A percentile compares a stretch with the other conserved stretches of the same genome.
These are phyloP conservation scores for Otolemur garnettii DNA, from an alignment of 2,113 vertebrate genomes.

Conservation along the genomic window DNA sequence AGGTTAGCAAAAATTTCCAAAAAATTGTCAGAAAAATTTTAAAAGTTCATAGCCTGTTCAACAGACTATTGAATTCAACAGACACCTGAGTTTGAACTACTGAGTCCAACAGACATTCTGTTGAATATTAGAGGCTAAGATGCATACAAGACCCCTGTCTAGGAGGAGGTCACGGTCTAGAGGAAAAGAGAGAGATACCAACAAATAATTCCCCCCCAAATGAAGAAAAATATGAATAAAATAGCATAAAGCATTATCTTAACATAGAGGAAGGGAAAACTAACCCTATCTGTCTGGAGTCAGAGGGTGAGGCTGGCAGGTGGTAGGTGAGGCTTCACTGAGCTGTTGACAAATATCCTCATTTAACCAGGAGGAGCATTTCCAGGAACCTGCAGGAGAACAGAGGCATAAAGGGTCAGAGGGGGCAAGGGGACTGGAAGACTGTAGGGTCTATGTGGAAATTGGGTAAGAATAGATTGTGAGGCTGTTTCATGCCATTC, in stretches of 20 bases:
- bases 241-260: not conserved
- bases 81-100: not conserved
- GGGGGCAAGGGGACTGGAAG: fast-evolving
- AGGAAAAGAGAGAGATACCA: not conserved
- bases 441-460: not conserved
- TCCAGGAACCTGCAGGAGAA: not conserved
- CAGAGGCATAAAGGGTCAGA: not conserved
- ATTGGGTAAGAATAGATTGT: not conserved
- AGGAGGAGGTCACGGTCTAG: not conserved
- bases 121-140: not conserved
- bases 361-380: not conserved
- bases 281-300: not conserved
- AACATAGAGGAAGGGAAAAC: not conserved
- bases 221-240: not conserved
- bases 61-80: not conserved
- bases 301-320: not conserved
- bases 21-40: not conserved
- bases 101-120: not conserved
- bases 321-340: not conserved
- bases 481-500: not conserved
- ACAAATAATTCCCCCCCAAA: not conserved
- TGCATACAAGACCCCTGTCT: not conserved
- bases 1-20: not conserved
- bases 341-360: not conserved
- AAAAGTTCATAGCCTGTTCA: not conserved